Evolutionary conservation across 1,140 invertebrate species (phyloP).

Genomic region (Drosophila insularis): DNA sequence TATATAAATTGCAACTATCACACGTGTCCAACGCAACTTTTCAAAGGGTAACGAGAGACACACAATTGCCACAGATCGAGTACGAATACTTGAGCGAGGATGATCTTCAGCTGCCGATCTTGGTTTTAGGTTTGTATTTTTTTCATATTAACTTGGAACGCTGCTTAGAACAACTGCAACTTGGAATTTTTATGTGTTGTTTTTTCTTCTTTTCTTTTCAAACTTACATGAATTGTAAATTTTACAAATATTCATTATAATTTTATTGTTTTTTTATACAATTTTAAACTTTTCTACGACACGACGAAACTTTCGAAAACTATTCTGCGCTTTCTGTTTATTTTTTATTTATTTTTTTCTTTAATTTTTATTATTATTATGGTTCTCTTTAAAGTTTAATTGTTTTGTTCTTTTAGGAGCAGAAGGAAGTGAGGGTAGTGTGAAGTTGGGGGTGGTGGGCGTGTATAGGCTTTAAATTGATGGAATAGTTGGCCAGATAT

Average conservation of each 20-base stretch:
- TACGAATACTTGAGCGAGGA: slow-evolving; percentile 40
- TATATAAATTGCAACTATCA: slow-evolving; percentile 81
- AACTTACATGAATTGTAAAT: slow-evolving; percentile 52
- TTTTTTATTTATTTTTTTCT: not conserved
- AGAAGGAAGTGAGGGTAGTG: slow-evolving; percentile 21
- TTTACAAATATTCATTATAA: slow-evolving; percentile 56
- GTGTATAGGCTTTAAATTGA: slow-evolving; percentile 19
- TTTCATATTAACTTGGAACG: slow-evolving; percentile 50
- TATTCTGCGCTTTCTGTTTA: slow-evolving; percentile 42
- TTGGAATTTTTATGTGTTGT: slow-evolving; percentile 54
- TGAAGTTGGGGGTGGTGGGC: slow-evolving; percentile 2
- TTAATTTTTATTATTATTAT: slow-evolving; percentile 9
- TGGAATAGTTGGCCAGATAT: slow-evolving; percentile 39
- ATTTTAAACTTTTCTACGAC: slow-evolving; percentile 70
- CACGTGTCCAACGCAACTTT: slow-evolving; percentile 62
- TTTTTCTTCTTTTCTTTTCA: slow-evolving; percentile 41
- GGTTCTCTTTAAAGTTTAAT: slow-evolving; percentile 34
- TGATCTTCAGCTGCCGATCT: slow-evolving; percentile 66
- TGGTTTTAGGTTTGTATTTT: slow-evolving; percentile 21
- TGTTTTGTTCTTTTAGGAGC: slow-evolving; percentile 19
- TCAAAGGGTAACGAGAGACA: slow-evolving; percentile 45
- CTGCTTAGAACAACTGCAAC: slow-evolving; percentile 77
- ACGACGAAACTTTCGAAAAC: slow-evolving; percentile 64
- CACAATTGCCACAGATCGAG: slow-evolving; percentile 72
- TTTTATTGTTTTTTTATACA: slow-evolving; percentile 57